Base-by-base conservation (phyloP, 2,888 invertebrate species). In the Torymus aiolomorphi region DNA sequence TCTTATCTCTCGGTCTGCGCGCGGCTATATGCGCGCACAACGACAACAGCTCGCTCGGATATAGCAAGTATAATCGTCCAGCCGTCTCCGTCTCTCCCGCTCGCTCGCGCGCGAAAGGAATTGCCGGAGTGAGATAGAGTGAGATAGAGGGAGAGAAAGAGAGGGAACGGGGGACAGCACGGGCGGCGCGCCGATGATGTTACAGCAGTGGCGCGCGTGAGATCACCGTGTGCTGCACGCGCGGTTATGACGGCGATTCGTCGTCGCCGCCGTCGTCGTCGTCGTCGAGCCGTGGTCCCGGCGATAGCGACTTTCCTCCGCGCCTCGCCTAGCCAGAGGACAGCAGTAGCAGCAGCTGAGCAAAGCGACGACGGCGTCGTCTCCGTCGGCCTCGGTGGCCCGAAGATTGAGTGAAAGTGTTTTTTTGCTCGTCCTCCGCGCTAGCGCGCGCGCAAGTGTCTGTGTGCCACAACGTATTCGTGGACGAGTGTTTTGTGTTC, bases 131-230 rank as follows among this genome's bases (percentile, higher is more conserved):
- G 61, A n/a, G 42, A 16, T 18, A 57, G n/a, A 49, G 51, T 59
- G 59, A 42, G 31, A 18, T 11, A 24, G 42, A n/a, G n/a, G n/a
- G n/a, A n/a, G n/a, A n/a, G n/a, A n/a, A n/a, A n/a, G n/a, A n/a
- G n/a, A n/a, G n/a, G n/a, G n/a, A n/a, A n/a, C n/a, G 49, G 2
- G 12, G 20, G 18, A 10, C 42, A 42, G 42, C 42, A 42, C 42
- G 51, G 63, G 70, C 63, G 57, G 77, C 18, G 52, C 69, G 66
- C 59, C 57, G 71, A 66, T 78, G 70, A 81, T 78, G 76, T 81
- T 78, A 78, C 75, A 71, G 81, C 72, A 81, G 81, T 81, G 81
- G 81, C 81, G 79, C 81, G 81, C 79, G 81, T 79, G 81, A 81
- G 81, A 81, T 81, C 81, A 78, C 81, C 81, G 81, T 78, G 78